Base-by-base conservation (phyloP, 35 echinoderm and acorn worm genomes). In the Strongylocentrotus purpuratus region DNA sequence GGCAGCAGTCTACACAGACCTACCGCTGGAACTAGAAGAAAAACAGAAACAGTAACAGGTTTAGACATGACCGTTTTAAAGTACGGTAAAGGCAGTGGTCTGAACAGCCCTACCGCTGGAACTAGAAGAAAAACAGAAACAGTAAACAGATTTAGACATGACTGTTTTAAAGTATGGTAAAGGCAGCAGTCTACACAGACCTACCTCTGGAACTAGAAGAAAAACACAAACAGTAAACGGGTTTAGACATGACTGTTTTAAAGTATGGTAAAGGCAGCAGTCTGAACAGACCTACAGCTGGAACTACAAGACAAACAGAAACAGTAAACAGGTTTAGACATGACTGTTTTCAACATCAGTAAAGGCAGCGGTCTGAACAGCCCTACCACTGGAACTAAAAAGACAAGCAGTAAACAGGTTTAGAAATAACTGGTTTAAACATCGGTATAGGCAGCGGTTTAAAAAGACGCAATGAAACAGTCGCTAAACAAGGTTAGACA, bases 281-380 rank as follows among this genome's bases (percentile, higher is more conserved):
- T 85, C 94, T 0, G 86, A 95, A 95, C 45, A 95, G 17, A 13
- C 94, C 94, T 46, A 86, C 32, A 7, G n/a, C 70, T 32, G 94
- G 70, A 41, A 94, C 70, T 94, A 46, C 4, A 94, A 93, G 91
- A 93, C 13, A 58, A 58, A 93, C 48, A 18, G 11, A 31, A n/a
- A 71, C 18, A 28, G 18, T 5, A n/a, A 4, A 28, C 20, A 18
- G 11, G 9, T 14, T 14, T 59, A 59, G 17, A n/a, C 35, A 41
- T 41, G 35, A 14, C 52, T 17, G 94, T 88, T 70, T 86, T 95
- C 11, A 95, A n/a, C 94, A 95, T 95, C n/a, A 86, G 94, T 2
- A 95, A 48, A 33, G 94, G 33, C 11, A 95, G 15, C 3, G 35
- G 35, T 41, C 3, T 41, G 35, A 41, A 41, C 35, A 41, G 35